Conservation (phyloP, 1,140 invertebrate genomes). For the Pachyrhynchus sulphureomaculatus region DNA sequence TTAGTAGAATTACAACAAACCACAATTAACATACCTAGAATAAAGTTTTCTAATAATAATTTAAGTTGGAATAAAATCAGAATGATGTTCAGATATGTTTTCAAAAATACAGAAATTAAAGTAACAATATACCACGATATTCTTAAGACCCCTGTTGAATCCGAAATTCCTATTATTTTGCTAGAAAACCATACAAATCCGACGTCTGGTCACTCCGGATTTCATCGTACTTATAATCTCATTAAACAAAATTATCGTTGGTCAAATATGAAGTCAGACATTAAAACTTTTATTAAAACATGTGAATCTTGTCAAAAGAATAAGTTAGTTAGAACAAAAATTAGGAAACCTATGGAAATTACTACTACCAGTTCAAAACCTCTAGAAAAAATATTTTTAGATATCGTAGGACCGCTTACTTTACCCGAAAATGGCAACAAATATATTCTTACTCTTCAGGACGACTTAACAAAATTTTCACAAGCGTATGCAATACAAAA, state of each 20-base stretch:
- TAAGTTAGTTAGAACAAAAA: slow-evolving; percentile 20
- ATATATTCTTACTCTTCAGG: slow-evolving; percentile 43
- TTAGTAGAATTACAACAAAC: not conserved
- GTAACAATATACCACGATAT: not conserved
- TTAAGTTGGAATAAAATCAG: not conserved
- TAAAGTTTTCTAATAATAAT: not conserved
- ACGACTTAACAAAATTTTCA: slow-evolving; percentile 44
- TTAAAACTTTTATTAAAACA: slow-evolving; percentile 44
- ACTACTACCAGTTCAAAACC: slow-evolving; percentile 13
- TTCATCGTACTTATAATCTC: slow-evolving; percentile 1
- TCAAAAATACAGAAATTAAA: slow-evolving; percentile 2
- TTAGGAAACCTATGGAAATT: slow-evolving; percentile 20
- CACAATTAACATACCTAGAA: not conserved
- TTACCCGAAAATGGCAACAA: slow-evolving; percentile 28
- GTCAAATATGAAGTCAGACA: slow-evolving; percentile 47
- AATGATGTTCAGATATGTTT: not conserved
- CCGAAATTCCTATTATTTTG: not conserved
- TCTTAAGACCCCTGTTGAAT: not conserved
- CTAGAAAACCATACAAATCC: slow-evolving; percentile 3
- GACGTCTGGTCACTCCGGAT: slow-evolving; percentile 1
- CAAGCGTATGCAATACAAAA: slow-evolving; percentile 23
- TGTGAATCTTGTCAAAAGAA: slow-evolving; percentile 33
- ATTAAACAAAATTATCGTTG: slow-evolving; percentile 47
- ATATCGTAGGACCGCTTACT: slow-evolving; percentile 16
- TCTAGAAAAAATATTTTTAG: slow-evolving; percentile 14